Conservation (phyloP, 2,888 invertebrate genomes). For the Tetramorium bicarinatum region DNA sequence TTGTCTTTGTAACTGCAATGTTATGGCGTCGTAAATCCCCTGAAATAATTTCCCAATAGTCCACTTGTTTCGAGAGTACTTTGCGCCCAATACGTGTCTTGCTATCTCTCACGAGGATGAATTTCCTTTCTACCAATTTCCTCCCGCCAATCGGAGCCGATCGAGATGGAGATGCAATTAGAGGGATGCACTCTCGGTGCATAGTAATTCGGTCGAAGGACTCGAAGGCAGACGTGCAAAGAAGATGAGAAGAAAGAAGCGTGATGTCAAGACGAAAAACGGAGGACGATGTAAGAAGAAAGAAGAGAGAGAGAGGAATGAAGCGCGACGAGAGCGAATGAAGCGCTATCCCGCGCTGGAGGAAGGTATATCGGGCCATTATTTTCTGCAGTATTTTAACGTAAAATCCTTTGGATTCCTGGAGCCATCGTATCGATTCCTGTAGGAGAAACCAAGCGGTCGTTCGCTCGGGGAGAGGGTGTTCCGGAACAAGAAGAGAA, state of each 20-base stretch:
- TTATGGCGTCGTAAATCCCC: conserved; percentile 6
- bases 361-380: conserved; percentile 77
- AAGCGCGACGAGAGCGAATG: conserved; percentile 57
- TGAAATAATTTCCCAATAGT: conserved; percentile 57
- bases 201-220: conserved; percentile 76
- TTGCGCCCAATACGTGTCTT: conserved; percentile 57
- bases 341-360: conserved; percentile 61
- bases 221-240: conserved; percentile 55
- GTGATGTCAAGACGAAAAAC: conserved; percentile 44
- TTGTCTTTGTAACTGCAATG: not conserved
- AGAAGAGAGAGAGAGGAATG: conserved; percentile 43
- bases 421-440: conserved; percentile 84
- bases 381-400: conserved; percentile 82
- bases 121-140: conserved; percentile 74
- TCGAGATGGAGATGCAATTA: conserved; percentile 77
- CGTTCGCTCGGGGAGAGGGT: conserved; percentile 63
- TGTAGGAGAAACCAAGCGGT: conserved; percentile 65
- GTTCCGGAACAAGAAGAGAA: conserved; percentile 58
- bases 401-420: conserved; percentile 82
- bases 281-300: conserved; percentile 50
- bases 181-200: conserved; percentile 76
- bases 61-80: conserved; percentile 66
- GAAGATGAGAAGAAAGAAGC: conserved; percentile 24
- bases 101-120: conserved; percentile 67
- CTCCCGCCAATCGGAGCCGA: conserved; percentile 68